Evolutionary conservation across 2,888 invertebrate species (phyloP), one percentile per base, ranked within the genome.

Genomic region (Drosophila niveifrons): DNA sequence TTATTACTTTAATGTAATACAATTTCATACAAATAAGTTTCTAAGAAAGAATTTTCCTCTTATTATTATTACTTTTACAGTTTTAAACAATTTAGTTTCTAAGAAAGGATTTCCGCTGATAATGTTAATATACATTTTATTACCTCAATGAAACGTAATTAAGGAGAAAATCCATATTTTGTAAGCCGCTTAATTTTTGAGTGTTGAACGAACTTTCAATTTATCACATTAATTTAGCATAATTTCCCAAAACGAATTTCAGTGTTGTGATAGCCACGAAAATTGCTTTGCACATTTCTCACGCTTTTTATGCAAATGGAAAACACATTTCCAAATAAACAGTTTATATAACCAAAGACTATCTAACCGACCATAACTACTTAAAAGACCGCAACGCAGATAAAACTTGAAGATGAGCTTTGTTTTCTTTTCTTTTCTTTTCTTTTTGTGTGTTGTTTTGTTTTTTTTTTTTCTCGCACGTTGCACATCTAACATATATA

Each of bases 231-330:
- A 31, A 48, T 18, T 17, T 18, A 10, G 13, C 13, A 17, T 9
- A 43, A 44, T 46, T 55, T 46, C 6, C 11, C 23, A 23, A 23
- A 34, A 44, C 52, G 34, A 6, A 28, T 53, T 29, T 31, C 23
- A 3, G 34, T 28, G 11, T 52, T 36, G 13, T 41, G 39, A 13
- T 41, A 13, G 39, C 23, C 23, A 23, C 13, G 44, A n/a, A 6
- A 34, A 34, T 34, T 34, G 34, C 34, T 34, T 34, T 34, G 10
- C 34, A 11, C 18, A 46, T 41, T 34, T 56, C 71, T 55, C 50
- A 55, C 50, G 55, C 50, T 47, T 41, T 55, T 62, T 70, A 46
- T 55, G 55, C 28, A 70, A 62, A 51, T 62, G 63, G 39, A 17
- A 55, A 55, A 52, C 46, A 28, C 47, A 71, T 69, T 69, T 69